Evolutionary conservation across 1,140 invertebrate genomes (phyloP).

Genomic region (Brachionus calyciflorus): DNA sequence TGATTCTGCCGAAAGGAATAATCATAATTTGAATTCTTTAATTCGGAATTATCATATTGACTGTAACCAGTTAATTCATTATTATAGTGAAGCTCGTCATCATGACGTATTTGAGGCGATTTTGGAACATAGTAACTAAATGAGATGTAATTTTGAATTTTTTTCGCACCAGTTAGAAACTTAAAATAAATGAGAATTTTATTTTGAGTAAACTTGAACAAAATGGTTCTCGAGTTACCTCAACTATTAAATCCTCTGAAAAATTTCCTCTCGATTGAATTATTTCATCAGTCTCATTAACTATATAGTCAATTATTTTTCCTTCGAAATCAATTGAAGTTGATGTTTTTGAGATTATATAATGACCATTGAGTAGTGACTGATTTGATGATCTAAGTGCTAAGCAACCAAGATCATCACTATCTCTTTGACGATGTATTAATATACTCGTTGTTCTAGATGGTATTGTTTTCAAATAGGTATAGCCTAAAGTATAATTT

Average conservation of each 20-base stretch:
- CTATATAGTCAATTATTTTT: constrained; percentile 42
- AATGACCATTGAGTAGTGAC: constrained; percentile 23
- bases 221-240: neutral
- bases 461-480: neutral
- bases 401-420: constrained; percentile 34
- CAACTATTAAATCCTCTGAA: constrained; percentile 14
- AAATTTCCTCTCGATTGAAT: constrained; percentile 42
- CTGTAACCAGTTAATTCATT: too few relatives aligned
- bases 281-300: constrained; percentile 43
- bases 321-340: constrained; percentile 25
- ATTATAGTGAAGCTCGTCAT: neutral
- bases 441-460: constrained; percentile 21
- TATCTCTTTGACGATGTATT: neutral
- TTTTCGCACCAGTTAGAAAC: constrained; percentile 9
- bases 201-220: neutral
- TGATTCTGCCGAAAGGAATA: neutral
- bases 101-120: neutral
- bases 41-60: neutral
- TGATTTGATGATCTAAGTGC: constrained; percentile 4
- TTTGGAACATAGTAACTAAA: constrained; percentile 1
- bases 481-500: neutral
- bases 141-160: neutral
- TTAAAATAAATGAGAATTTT: neutral
- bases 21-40: neutral
- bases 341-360: constrained; percentile 36